A percentile compares a stretch with the other conserved stretches of the same genome.
Conservation (phyloP, 1,140 invertebrate genomes). For the Lysiphlebus fabarum region DNA sequence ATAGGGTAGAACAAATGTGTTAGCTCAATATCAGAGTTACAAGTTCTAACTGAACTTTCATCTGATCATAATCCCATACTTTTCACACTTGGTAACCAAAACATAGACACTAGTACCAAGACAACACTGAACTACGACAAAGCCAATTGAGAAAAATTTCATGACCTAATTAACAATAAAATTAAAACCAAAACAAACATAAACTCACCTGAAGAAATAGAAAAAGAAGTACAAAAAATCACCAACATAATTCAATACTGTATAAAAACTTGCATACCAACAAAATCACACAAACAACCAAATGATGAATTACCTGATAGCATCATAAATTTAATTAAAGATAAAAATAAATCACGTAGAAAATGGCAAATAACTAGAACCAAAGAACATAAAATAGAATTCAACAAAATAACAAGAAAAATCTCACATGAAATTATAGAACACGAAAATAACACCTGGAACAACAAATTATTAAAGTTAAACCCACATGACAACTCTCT, state of each 20-base stretch:
- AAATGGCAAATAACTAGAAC: conserved; percentile 29
- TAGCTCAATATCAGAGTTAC: conserved; percentile 13
- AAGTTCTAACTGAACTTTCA: conserved; percentile 24
- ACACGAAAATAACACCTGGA: conserved; percentile 26
- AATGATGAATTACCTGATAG: conserved; percentile 19
- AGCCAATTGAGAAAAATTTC: conserved; percentile 24
- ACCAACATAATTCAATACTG: conserved; percentile 23
- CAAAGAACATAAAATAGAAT: conserved; percentile 13
- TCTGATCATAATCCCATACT: conserved; percentile 34
- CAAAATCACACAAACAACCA: conserved; percentile 3
- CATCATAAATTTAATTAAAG: conserved; percentile 22
- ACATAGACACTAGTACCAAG: conserved; percentile 10
- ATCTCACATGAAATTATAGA: conserved; percentile 25
- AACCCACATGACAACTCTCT: conserved; percentile 30
- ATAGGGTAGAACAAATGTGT: conserved; percentile 34
- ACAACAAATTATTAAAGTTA: conserved; percentile 24
- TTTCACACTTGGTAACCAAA: conserved; percentile 14
- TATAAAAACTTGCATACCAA: conserved; percentile 18
- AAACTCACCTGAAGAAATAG: conserved; percentile 14
- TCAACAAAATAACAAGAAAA: conserved; percentile 13
- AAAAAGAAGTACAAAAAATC: conserved; percentile 23
- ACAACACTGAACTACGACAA: conserved; percentile 20
- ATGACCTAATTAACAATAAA: conserved; percentile 17
- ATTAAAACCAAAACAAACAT: conserved; percentile 23
- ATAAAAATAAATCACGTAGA: conserved; percentile 27